Conservation (phyloP, 1,140 invertebrate species). For the Heterodera carotae region DNA sequence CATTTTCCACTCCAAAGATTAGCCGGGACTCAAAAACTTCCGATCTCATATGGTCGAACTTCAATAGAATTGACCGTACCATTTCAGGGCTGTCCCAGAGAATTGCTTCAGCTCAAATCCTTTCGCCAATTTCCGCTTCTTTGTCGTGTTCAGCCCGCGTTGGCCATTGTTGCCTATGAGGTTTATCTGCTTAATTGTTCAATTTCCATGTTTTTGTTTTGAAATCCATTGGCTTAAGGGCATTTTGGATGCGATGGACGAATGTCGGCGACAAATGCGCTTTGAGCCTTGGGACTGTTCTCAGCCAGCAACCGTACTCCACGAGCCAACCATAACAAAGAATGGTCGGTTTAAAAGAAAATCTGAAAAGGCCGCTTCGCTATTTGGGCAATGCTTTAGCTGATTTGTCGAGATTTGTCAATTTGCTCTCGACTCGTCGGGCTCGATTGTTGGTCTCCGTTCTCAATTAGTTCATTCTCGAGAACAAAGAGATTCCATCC, state of each 20-base stretch:
- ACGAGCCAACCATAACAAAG: conserved; percentile 12
- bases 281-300: conserved; percentile 47
- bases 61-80: too few species aligned
- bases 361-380: too few species aligned
- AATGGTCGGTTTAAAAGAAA: conserved; percentile 32
- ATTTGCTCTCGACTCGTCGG: too few species aligned
- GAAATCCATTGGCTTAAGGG: conserved; percentile 56
- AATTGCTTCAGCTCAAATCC: conserved; percentile 23
- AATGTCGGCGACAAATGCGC: conserved; percentile 50
- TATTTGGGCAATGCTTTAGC: too few species aligned
- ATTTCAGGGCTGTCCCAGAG: conserved; percentile 18
- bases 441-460: too few species aligned
- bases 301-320: conserved; percentile 57
- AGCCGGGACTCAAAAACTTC: too few species aligned
- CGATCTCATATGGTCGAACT: too few species aligned
- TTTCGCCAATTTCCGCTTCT: conserved; percentile 53
- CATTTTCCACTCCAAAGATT: too few species aligned
- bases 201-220: conserved; percentile 19
- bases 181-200: conserved; percentile 1
- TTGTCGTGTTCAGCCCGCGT: conserved; percentile 51
- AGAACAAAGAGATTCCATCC: too few species aligned
- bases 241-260: conserved; percentile 56
- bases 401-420: too few species aligned
- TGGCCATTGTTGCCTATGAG: conserved; percentile 59
- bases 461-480: too few species aligned